phyloP scores from a whole-genome alignment of 1,140 invertebrate genomes.

The Cryptotermes secundus region DNA sequence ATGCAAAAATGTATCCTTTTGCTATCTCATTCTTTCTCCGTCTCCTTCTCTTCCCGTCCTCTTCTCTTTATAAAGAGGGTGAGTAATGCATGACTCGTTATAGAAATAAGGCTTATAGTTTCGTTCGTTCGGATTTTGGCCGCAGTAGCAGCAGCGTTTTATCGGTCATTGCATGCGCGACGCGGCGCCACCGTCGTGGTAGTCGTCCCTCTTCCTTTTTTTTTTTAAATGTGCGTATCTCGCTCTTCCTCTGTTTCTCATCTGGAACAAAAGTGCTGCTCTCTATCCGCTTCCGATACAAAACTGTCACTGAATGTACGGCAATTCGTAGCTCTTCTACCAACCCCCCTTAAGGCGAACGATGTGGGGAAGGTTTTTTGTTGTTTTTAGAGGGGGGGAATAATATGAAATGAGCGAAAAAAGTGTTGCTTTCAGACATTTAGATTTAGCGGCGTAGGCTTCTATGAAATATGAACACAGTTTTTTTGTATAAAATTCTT shows the following conservation, averaged over 20 bases:
- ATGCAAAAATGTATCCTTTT: constrained; percentile 32
- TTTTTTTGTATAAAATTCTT: background rate
- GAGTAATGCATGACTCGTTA: constrained; percentile 31
- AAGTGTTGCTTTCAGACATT: constrained; percentile 34
- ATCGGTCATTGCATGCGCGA: constrained; percentile 32
- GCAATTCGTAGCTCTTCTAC: background rate
- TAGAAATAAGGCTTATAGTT: constrained; percentile 26
- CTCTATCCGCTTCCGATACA: constrained; percentile 33
- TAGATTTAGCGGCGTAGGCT: constrained; percentile 11
- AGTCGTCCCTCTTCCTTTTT: background rate
- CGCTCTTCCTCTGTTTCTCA: constrained; percentile 7
- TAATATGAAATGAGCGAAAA: constrained; percentile 22
- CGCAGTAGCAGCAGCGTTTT: constrained; percentile 26
- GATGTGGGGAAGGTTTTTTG: constrained; percentile 22
- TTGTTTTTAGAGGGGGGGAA: constrained; percentile 23
- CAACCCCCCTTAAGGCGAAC: constrained; percentile 30
- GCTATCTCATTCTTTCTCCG: constrained; percentile 26
- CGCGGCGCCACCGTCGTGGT: constrained; percentile 26
- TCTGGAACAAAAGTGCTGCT: constrained; percentile 22
- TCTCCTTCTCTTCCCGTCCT: constrained; percentile 9
- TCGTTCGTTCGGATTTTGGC: constrained; percentile 29
- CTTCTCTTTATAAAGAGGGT: constrained; percentile 22
- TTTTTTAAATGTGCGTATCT: background rate
- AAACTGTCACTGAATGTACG: constrained; percentile 31
- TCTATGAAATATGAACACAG: constrained; percentile 9